Evolutionary conservation across 2,888 invertebrate genomes (phyloP).

Genomic region (Cetonia aurata): DNA sequence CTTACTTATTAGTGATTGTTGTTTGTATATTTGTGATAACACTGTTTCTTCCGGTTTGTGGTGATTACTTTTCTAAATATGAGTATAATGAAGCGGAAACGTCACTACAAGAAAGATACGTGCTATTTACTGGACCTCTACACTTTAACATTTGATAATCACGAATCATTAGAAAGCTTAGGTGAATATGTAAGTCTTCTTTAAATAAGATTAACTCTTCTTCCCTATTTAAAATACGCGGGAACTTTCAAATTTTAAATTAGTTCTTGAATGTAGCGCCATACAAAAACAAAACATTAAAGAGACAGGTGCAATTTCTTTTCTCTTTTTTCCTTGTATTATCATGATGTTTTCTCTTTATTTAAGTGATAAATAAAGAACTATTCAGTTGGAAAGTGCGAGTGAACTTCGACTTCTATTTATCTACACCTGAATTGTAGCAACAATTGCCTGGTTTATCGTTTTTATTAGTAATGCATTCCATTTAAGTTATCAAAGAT

Average conservation of each 20-base stretch:
- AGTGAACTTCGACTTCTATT: slow-evolving; percentile 29
- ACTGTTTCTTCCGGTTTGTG: slow-evolving; percentile 11
- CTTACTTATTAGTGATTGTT: not conserved
- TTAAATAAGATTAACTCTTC: slow-evolving; percentile 33
- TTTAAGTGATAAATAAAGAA: slow-evolving; percentile 35
- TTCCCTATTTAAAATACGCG: slow-evolving; percentile 31
- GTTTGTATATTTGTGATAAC: slow-evolving; percentile 19
- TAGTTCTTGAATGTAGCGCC: slow-evolving; percentile 15
- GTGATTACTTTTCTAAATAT: slow-evolving; percentile 48
- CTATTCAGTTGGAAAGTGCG: slow-evolving; percentile 13
- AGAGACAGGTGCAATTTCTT: slow-evolving; percentile 31
- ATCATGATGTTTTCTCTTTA: slow-evolving; percentile 11
- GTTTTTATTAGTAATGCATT: slow-evolving; percentile 17
- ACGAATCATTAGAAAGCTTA: slow-evolving; percentile 81
- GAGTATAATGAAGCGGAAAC: slow-evolving; percentile 68
- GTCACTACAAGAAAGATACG: slow-evolving; percentile 90
- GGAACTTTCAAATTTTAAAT: slow-evolving; percentile 38
- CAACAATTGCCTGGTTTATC: slow-evolving; percentile 5
- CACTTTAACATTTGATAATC: slow-evolving; percentile 87
- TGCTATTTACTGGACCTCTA: slow-evolving; percentile 86
- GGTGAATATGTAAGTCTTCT: slow-evolving; percentile 74
- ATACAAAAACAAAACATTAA: slow-evolving; percentile 36
- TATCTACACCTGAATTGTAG: slow-evolving; percentile 10
- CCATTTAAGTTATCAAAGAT: slow-evolving; percentile 14
- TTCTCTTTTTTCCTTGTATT: slow-evolving; percentile 25